Conservation (phyloP, 2,113 vertebrate species). For the Anoura caudifer region DNA sequence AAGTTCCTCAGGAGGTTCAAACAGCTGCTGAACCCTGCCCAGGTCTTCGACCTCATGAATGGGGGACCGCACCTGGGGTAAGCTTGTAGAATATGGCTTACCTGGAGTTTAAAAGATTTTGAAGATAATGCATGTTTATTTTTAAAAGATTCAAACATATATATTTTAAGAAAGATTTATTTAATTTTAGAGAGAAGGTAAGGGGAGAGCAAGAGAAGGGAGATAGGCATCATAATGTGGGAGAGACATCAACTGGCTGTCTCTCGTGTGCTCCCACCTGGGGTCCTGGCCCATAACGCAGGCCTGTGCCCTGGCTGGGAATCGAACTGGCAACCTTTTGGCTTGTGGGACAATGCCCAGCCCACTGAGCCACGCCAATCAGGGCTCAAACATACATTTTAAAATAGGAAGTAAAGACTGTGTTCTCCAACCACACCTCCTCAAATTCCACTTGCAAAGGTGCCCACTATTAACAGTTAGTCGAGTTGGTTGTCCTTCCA, state of each 20-base stretch:
- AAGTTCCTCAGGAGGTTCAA: constrained; percentile 98
- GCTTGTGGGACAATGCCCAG: too few relatives aligned
- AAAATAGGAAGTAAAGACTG: not conserved
- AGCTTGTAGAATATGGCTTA: not conserved
- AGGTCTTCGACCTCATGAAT: constrained; percentile 99
- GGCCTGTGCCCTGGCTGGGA: too few relatives aligned
- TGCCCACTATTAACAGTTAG: not conserved
- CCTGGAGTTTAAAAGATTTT: not conserved
- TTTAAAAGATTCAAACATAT: not conserved
- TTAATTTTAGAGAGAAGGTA: too few relatives aligned
- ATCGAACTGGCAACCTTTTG: too few relatives aligned
- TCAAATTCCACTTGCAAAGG: not conserved
- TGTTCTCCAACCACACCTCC: not conserved
- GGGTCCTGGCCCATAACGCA: too few relatives aligned
- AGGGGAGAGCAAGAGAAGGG: too few relatives aligned
- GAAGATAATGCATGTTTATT: not conserved
- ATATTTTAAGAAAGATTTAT: not conserved
- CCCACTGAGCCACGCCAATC: too few relatives aligned
- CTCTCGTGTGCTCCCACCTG: too few relatives aligned
- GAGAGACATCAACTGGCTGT: too few relatives aligned
- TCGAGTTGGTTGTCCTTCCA: not conserved
- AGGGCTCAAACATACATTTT: not conserved
- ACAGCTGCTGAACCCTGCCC: constrained; percentile 96
- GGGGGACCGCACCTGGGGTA: constrained; percentile 98
- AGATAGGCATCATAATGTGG: too few relatives aligned